These are phyloP conservation scores for Sebastes iracundus DNA, from an alignment of 2,797 vertebrate genomes.

Conservation along the genomic window DNA sequence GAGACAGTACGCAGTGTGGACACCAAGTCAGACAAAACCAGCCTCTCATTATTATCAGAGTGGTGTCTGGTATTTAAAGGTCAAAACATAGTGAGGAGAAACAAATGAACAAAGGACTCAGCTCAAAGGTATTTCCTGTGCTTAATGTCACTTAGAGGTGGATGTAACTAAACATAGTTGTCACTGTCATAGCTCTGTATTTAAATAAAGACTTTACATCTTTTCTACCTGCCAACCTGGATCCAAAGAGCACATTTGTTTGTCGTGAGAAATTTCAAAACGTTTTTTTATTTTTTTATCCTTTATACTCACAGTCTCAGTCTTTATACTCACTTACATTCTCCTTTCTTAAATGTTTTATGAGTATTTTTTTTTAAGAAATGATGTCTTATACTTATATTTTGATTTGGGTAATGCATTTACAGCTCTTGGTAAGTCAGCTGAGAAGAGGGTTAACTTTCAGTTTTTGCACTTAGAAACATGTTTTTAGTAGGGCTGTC, in stretches of 20 bases:
- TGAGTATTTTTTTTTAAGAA: not conserved
- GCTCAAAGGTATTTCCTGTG: not conserved
- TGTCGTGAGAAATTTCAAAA: not conserved
- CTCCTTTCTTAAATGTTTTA: not conserved
- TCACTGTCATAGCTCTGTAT: too few relatives aligned
- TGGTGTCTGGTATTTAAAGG: not conserved
- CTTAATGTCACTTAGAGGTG: not conserved
- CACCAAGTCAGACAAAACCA: not conserved
- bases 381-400: not conserved
- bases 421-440: not conserved
- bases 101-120: not conserved
- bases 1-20: not conserved
- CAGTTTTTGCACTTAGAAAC: not conserved
- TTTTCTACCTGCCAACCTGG: not conserved
- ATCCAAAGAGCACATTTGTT: not conserved
- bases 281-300: not conserved
- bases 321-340: not conserved
- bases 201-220: not conserved
- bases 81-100: not conserved
- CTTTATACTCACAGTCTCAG: not conserved
- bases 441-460: not conserved
- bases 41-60: not conserved
- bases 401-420: not conserved
- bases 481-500: not conserved
- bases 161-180: not conserved